Evolutionary conservation across 2,888 invertebrate genomes (phyloP).

Genomic region (Bruchidius siliquastri): DNA sequence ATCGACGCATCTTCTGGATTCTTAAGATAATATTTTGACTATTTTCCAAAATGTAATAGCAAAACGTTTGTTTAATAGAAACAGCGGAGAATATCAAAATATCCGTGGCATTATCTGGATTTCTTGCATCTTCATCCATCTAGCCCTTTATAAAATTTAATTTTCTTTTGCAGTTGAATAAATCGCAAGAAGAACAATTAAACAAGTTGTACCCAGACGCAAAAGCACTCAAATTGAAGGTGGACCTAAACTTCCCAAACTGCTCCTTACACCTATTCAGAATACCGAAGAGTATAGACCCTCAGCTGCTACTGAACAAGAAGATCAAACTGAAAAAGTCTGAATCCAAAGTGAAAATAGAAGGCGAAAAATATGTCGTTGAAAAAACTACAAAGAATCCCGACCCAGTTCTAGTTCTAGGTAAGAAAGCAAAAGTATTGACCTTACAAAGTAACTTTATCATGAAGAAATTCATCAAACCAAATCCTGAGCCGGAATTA

Average conservation of each 20-base stretch:
- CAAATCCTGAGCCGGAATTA: neutral
- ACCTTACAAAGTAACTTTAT: neutral
- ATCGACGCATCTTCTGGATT: too few relatives aligned
- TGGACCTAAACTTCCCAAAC: neutral
- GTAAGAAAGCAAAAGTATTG: neutral
- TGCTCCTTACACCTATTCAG: neutral
- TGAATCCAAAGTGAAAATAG: neutral
- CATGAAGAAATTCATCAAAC: neutral
- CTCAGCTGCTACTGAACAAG: neutral
- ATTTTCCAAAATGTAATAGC: too few relatives aligned
- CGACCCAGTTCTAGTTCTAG: neutral
- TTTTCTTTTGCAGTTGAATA: neutral
- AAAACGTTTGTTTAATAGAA: too few relatives aligned
- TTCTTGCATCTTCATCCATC: neutral
- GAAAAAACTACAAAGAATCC: neutral
- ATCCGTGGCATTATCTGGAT: too few relatives aligned
- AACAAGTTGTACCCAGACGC: neutral
- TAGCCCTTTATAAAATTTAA: neutral
- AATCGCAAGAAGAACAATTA: neutral
- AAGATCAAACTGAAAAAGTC: neutral
- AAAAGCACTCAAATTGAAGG: neutral
- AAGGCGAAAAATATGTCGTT: neutral
- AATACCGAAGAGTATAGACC: neutral
- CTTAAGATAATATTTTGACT: too few relatives aligned
- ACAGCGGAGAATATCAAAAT: too few relatives aligned